Evolutionary conservation across 2,113 vertebrate genomes (phyloP).

Genomic region (Silurus glanis): DNA sequence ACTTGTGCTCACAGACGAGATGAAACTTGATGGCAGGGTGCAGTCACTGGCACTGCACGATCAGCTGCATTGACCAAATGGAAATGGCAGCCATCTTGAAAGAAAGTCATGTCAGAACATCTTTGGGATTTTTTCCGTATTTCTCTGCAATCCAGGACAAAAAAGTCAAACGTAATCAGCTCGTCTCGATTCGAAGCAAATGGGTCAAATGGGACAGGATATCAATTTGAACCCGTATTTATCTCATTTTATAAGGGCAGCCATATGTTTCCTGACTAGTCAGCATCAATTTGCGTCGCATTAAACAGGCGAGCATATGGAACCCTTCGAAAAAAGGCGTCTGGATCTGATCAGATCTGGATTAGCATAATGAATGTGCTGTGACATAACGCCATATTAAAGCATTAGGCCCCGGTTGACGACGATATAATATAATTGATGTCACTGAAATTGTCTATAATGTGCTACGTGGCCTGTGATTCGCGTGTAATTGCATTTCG

Average conservation of each 20-base stretch:
- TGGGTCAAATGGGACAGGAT: neutral
- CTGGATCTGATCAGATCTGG: neutral
- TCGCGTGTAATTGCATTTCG: constrained; percentile 26
- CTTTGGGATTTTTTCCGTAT: neutral
- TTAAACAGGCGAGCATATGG: constrained; percentile 13
- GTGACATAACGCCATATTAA: constrained; percentile 21
- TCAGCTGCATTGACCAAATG: constrained; percentile 68
- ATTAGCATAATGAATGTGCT: constrained; percentile 36
- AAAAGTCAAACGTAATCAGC: neutral
- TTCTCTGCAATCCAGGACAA: neutral
- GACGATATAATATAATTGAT: constrained; percentile 22
- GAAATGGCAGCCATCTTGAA: constrained; percentile 55
- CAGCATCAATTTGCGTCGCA: neutral
- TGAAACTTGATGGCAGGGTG: constrained; percentile 69
- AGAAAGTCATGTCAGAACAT: neutral
- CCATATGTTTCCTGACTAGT: neutral
- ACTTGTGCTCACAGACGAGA: constrained; percentile 69
- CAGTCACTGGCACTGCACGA: constrained; percentile 55
- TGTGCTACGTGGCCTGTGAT: constrained; percentile 14
- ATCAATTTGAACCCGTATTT: neutral
- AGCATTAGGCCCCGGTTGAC: constrained; percentile 19
- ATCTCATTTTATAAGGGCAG: neutral
- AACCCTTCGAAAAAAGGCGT: neutral
- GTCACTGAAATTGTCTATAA: constrained; percentile 12
- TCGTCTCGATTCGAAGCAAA: neutral